These are phyloP conservation scores for Trinorchestia longiramus DNA, from an alignment of 1,140 invertebrate genomes.

Conservation along the genomic window DNA sequence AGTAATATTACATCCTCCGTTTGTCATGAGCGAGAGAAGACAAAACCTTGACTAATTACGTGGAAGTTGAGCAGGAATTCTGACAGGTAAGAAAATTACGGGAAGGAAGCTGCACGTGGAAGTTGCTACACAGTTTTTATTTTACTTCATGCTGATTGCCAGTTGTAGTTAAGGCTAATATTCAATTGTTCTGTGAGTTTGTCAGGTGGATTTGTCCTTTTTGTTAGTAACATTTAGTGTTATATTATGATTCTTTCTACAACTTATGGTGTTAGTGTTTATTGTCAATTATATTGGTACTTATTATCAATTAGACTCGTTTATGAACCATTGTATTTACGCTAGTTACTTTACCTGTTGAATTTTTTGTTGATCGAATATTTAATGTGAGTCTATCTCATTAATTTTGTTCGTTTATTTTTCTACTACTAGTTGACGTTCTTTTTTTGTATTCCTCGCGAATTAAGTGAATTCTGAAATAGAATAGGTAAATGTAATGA, in stretches of 20 bases:
- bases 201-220: not conserved
- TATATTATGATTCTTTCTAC: not conserved
- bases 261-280: not conserved
- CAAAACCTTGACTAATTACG: not conserved
- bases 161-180: not conserved
- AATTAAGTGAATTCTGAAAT: too few relatives aligned
- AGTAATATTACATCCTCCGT: too few relatives aligned
- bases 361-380: too few relatives aligned
- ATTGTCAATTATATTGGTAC: not conserved
- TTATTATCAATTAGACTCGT: not conserved
- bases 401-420: too few relatives aligned
- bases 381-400: too few relatives aligned
- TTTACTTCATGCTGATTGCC: not conserved
- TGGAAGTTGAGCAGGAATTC: too few relatives aligned
- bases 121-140: not conserved
- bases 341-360: too few relatives aligned
- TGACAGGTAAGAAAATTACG: not conserved
- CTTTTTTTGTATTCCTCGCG: too few relatives aligned
- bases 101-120: not conserved
- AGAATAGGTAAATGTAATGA: too few relatives aligned
- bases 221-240: not conserved
- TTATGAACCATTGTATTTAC: too few relatives aligned
- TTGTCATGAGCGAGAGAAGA: not conserved
- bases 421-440: too few relatives aligned
- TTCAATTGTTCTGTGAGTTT: not conserved